Base-by-base conservation (phyloP, 2,888 invertebrate species). In the Apodemia mormo region DNA sequence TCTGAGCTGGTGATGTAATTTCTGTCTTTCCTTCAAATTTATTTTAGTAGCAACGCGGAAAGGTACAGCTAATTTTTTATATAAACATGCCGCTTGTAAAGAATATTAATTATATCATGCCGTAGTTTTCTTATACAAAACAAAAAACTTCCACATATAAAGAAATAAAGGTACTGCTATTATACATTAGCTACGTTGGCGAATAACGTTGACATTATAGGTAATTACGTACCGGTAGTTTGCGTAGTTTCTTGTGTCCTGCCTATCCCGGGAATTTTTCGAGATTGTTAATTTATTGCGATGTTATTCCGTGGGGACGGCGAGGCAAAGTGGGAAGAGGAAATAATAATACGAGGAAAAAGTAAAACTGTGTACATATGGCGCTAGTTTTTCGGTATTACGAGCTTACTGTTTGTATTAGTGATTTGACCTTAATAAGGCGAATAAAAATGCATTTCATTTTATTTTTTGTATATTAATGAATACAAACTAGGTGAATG, bases 201-300 rank as follows among this genome's bases (percentile, higher is more conserved):
- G 30, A 29, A 64, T 64, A 54, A 64, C 61, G 33, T 33, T 33
- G 61, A 64, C 61, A 64, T 64, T n/a, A 33, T 64, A 64, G 61
- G 61, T 64, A 64, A 64, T 64, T 64, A 64, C 33, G 37, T 61
- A 37, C 61, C 37, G 61, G 61, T 61, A 61, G 61, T 61, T 61
- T 61, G 61, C 61, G 61, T 61, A 61, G 61, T 61, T 49, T 52
- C 7, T n/a, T 7, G 37, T 29, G 6, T 61, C 58, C 58, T 33
- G 61, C 61, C 61, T 61, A 61, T 33, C 61, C 61, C 33, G 37
- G 58, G 61, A 14, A 61, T 56, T 54, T 67, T 58, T 22, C 12
- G 75, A 77, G 80, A 79, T 80, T 80, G 78, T 77, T 80, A 81
- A 85, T 83, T 83, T 81, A 82, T 82, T 73, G 73, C 77, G 70